Base-by-base conservation (phyloP, 2,888 invertebrate genomes). In the Ichneumon xanthorius region DNA sequence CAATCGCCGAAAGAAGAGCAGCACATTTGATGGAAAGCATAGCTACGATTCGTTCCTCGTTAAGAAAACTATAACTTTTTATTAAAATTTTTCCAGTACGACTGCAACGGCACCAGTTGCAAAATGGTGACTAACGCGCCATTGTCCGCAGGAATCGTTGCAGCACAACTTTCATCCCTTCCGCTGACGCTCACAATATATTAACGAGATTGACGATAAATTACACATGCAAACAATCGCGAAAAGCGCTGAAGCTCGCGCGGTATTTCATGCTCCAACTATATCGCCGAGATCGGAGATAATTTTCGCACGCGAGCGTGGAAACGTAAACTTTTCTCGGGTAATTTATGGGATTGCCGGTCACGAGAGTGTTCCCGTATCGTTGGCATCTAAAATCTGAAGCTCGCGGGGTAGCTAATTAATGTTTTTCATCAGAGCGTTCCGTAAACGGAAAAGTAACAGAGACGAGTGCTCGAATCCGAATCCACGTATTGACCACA, bases 141-240 rank as follows among this genome's bases (percentile, higher is more conserved):
- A 55, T 7, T 55, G 19, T n/a, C 7, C 7, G 19, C 6, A 55
- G 19, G 19, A 55, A 55, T 55, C 2, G 53, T 19, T 9, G 53
- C 14, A 19, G 19, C 19, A 19, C 53, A 19, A 14, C 2, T 55
- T 55, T 55, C 53, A 55, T 55, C 53, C 53, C 53, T 55, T 55
- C 53, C 53, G 9, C 19, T 9, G 19, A 55, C 53, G 53, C n/a
- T 55, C 7, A 55, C 53, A 19, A 55, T 3, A 55, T 19, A 55
- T 19, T 55, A 55, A 7, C 19, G 53, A 55, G 53, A 55, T 55
- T 55, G 53, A 7, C 19, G 53, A 55, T 55, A 19, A 55, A 55
- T 55, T 55, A 55, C 19, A 19, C 19, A 55, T 55, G 53, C 53
- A 19, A 55, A 55, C n/a, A 55, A 55, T 55, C 19, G 53, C n/a